Conservation (phyloP, 2,888 invertebrate genomes). For the Drosophila anomalata region DNA sequence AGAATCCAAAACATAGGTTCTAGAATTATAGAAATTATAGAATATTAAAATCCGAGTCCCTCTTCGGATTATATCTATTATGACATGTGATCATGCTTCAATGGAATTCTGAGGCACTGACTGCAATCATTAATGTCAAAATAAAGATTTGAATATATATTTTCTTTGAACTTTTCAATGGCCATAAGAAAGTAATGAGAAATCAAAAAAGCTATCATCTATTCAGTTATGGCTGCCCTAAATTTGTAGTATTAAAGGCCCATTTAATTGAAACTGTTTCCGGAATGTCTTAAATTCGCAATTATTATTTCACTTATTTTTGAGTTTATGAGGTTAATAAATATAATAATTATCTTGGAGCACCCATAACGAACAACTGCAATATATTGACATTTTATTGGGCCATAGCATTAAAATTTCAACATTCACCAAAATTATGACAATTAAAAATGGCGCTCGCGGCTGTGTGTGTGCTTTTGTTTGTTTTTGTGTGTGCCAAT, state of each 20-base stretch:
- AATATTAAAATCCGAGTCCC: conserved; percentile 8
- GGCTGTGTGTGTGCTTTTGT: conserved; percentile 12
- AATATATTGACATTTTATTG: conserved; percentile 58
- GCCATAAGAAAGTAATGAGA: background rate
- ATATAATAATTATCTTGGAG: conserved; percentile 53
- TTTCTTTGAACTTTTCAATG: conserved; percentile 6
- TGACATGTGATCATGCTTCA: conserved; percentile 34
- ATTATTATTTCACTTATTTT: conserved; percentile 9
- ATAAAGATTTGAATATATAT: background rate
- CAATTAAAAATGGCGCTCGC: conserved; percentile 57
- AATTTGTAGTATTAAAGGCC: conserved; percentile 2
- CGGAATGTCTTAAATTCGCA: background rate
- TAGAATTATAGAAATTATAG: background rate
- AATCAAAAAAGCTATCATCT: background rate
- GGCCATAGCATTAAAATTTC: conserved; percentile 46
- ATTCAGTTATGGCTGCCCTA: background rate
- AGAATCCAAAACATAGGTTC: background rate
- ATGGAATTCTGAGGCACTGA: conserved; percentile 20
- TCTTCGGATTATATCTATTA: conserved; percentile 15
- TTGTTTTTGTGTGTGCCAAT: conserved; percentile 67
- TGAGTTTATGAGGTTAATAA: conserved; percentile 37
- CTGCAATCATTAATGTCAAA: conserved; percentile 29
- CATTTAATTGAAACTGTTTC: conserved; percentile 2
- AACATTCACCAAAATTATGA: conserved; percentile 61
- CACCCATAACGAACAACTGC: conserved; percentile 44